A percentile compares a stretch with the other conserved stretches of the same genome.
Evolutionary conservation across 2,113 vertebrate species (phyloP).

Genomic region (Microcebus lehilahytsara): DNA sequence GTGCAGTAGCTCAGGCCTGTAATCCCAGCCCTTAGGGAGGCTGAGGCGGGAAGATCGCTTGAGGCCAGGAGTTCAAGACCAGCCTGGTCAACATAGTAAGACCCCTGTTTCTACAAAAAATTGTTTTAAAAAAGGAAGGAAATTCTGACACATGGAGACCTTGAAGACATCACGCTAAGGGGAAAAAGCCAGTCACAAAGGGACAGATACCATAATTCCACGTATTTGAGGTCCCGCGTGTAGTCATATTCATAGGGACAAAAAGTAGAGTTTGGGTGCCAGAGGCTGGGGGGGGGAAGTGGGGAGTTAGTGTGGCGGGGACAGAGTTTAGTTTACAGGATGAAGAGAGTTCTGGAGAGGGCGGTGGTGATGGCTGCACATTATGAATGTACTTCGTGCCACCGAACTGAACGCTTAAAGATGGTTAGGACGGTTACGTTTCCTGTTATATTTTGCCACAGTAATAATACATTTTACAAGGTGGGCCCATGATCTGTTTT

Average conservation of each 20-base stretch:
- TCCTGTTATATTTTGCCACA: background rate
- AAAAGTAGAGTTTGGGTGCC: background rate
- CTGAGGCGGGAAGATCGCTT: too few species aligned
- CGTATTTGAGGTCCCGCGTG: background rate
- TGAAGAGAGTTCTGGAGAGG: background rate
- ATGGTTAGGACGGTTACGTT: background rate
- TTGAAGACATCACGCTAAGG: background rate
- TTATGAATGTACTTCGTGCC: background rate
- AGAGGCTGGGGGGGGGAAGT: too few species aligned
- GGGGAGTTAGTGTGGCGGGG: background rate
- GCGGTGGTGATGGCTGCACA: background rate
- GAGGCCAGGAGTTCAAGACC: too few species aligned
- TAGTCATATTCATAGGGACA: background rate
- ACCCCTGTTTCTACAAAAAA: too few species aligned
- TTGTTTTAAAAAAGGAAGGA: background rate
- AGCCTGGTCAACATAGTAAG: too few species aligned
- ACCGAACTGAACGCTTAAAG: background rate
- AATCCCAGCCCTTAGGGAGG: too few species aligned
- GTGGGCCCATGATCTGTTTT: background rate
- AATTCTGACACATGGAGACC: background rate
- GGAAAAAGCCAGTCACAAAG: background rate
- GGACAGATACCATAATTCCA: background rate
- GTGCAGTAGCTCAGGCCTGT: too few species aligned
- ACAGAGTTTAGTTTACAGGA: background rate
- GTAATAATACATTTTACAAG: background rate